A percentile compares a stretch with the other conserved stretches of the same genome.
These are phyloP conservation scores for Andricus grossulariae DNA, from an alignment of 1,140 invertebrate genomes.

Conservation along the genomic window DNA sequence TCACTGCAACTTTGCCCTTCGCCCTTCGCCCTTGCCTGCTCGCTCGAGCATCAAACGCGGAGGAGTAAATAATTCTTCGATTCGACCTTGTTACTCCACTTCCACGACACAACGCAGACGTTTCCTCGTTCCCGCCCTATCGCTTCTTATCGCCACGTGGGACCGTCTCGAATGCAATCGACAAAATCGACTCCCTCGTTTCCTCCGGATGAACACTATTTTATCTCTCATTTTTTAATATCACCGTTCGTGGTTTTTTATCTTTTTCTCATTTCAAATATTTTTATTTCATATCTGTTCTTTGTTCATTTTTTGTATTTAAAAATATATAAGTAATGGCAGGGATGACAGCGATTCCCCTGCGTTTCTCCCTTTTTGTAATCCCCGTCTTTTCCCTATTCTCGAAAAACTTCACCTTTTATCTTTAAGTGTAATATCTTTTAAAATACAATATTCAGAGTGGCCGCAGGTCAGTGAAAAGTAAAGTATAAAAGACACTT, in stretches of 20 bases:
- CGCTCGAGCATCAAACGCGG: conserved; percentile 31
- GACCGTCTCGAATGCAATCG: conserved; percentile 18
- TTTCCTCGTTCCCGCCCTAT: conserved; percentile 29
- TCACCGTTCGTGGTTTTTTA: background rate
- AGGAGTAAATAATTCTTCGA: conserved; percentile 28
- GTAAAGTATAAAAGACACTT: too few species aligned
- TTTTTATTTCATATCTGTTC: too few species aligned
- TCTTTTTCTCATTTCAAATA: background rate
- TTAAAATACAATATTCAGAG: too few species aligned
- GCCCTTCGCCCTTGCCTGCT: conserved; percentile 33
- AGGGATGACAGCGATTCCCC: too few species aligned
- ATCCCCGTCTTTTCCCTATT: too few species aligned
- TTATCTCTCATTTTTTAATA: background rate
- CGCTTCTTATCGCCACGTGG: conserved; percentile 26
- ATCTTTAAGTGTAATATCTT: too few species aligned
- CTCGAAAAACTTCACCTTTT: too few species aligned
- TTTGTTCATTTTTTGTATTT: too few species aligned
- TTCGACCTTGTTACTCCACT: conserved; percentile 28
- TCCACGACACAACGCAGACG: conserved; percentile 19
- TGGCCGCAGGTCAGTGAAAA: too few species aligned
- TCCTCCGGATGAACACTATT: conserved; percentile 29
- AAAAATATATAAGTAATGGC: too few species aligned
- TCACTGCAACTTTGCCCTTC: conserved; percentile 29
- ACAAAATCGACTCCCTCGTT: conserved; percentile 25
- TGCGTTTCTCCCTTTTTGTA: too few species aligned